These are phyloP conservation scores for Pseudococcus viburni DNA, from an alignment of 2,888 invertebrate species.

Conservation along the genomic window DNA sequence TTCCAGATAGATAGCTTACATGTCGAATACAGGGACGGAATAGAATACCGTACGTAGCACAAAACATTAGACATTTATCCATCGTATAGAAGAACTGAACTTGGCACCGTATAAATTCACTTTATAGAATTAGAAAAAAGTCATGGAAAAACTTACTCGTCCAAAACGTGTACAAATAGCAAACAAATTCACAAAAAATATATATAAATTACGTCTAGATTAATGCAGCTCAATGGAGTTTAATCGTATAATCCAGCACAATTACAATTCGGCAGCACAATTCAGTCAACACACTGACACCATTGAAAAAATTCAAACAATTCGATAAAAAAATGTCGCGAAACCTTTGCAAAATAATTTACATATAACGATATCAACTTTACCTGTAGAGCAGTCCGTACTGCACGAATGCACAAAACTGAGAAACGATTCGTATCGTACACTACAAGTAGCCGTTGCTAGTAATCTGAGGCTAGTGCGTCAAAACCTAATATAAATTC, in stretches of 20 bases:
- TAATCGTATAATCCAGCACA: neutral
- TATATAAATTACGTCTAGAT: neutral
- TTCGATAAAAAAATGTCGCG: neutral
- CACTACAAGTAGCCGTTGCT: slow-evolving; percentile 39
- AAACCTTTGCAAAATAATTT: neutral
- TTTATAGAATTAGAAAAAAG: neutral
- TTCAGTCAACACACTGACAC: slow-evolving; percentile 12
- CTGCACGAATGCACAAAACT: slow-evolving; percentile 57
- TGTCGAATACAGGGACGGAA: neutral
- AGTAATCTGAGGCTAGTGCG: slow-evolving; percentile 57
- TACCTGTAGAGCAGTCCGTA: slow-evolving; percentile 45
- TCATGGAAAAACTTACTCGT: slow-evolving; percentile 7
- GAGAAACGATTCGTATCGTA: slow-evolving; percentile 41
- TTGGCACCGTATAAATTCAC: neutral
- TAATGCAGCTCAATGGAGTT: neutral
- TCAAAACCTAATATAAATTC: slow-evolving; percentile 65
- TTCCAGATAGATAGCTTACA: too few relatives aligned
- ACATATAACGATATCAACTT: slow-evolving; percentile 1
- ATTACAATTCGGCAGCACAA: neutral
- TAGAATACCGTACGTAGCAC: neutral
- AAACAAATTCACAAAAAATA: slow-evolving; percentile 1
- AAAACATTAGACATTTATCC: neutral
- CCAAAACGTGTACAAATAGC: slow-evolving; percentile 32
- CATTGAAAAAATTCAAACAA: neutral
- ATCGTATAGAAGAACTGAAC: neutral